Evolutionary conservation across 2,113 vertebrate genomes (phyloP).

Genomic region (Pyxicephalus adspersus): DNA sequence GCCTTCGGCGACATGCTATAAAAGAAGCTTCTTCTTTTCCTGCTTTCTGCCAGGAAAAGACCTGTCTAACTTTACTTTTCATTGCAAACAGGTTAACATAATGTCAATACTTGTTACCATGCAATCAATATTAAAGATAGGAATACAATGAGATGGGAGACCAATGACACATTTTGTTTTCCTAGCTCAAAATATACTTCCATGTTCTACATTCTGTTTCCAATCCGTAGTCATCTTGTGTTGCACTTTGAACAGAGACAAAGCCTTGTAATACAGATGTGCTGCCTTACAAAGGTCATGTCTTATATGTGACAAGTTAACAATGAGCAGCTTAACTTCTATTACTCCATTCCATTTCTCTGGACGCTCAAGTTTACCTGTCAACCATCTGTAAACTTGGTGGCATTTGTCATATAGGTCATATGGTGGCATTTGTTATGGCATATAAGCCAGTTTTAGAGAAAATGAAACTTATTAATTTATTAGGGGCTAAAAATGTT

Average conservation of each 20-base stretch:
- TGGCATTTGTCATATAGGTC: too few relatives aligned
- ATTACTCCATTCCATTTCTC: too few relatives aligned
- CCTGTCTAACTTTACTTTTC: conserved; percentile 26
- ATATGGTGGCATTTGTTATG: too few relatives aligned
- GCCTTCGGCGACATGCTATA: conserved; percentile 37
- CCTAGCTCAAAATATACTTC: not conserved
- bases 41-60: conserved; percentile 41
- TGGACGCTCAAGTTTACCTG: too few relatives aligned
- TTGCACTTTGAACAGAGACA: not conserved
- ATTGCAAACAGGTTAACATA: conserved; percentile 46
- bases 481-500: too few relatives aligned
- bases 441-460: too few relatives aligned
- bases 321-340: too few relatives aligned
- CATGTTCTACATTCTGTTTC: not conserved
- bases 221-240: not conserved
- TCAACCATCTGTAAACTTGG: too few relatives aligned
- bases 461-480: too few relatives aligned
- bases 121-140: conserved; percentile 33
- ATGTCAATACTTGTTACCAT: conserved; percentile 44
- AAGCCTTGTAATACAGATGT: not conserved
- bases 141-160: not conserved
- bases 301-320: not conserved
- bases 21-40: conserved; percentile 13
- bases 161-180: conserved; percentile 6
- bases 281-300: not conserved